Percentiles rank a stretch among this genome's conserved stretches.
phyloP scores from a whole-genome alignment of 1,140 invertebrate species.

The Brachionus rotundiformis region DNA sequence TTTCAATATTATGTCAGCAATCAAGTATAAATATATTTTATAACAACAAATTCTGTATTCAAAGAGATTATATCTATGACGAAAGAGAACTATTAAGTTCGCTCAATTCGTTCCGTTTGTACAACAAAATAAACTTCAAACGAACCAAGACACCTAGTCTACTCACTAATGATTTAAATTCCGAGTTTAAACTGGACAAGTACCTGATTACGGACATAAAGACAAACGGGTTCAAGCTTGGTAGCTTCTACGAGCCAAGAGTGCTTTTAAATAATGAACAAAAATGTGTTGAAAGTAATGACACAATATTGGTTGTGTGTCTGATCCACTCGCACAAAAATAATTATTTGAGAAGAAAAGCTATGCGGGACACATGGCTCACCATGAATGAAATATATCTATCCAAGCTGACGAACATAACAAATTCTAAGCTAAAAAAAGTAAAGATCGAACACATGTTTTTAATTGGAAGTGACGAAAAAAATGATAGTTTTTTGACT shows the following conservation, averaged over 20 bases:
- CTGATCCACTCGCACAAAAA: conserved; percentile 52
- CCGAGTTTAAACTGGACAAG: background rate
- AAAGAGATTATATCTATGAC: background rate
- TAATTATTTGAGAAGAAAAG: conserved; percentile 56
- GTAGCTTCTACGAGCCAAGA: background rate
- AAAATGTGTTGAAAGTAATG: background rate
- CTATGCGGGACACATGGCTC: conserved; percentile 62
- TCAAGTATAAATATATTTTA: background rate
- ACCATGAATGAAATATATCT: conserved; percentile 61
- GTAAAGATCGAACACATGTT: conserved; percentile 66
- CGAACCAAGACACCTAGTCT: background rate
- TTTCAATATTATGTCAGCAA: background rate
- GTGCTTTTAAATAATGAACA: background rate
- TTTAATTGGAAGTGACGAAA: conserved; percentile 69
- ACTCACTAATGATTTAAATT: background rate
- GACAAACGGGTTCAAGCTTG: background rate
- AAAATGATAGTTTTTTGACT: conserved; percentile 61
- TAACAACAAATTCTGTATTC: background rate
- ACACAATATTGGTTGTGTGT: conserved; percentile 44
- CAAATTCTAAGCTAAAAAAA: conserved; percentile 39
- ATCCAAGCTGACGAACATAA: conserved; percentile 53
- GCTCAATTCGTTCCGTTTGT: background rate
- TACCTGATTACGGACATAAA: background rate
- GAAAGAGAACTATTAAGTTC: conserved; percentile 7
- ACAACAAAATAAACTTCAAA: conserved; percentile 5